Conservation (phyloP, 2,888 invertebrate species). For the Drosophila emarginata region DNA sequence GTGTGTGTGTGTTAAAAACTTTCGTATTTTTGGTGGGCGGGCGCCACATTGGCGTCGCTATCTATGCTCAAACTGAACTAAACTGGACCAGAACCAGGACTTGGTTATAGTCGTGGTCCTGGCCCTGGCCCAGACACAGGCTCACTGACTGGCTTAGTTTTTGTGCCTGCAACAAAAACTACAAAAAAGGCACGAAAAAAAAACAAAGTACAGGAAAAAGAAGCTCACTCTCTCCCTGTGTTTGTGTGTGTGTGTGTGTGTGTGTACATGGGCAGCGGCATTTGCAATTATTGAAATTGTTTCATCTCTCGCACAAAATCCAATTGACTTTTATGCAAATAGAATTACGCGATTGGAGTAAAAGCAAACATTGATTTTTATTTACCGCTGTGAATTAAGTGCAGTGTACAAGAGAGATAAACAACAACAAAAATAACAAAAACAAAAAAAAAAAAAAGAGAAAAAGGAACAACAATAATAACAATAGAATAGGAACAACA, state of each 20-base stretch:
- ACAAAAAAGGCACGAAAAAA: background rate
- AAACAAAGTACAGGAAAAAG: background rate
- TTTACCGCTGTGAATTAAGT: conserved; percentile 70
- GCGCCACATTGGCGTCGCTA: conserved; percentile 63
- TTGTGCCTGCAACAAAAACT: background rate
- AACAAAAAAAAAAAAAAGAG: background rate
- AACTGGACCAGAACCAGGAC: conserved; percentile 13
- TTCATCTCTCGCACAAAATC: conserved; percentile 56
- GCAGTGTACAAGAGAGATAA: conserved; percentile 33
- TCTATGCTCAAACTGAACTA: conserved; percentile 12
- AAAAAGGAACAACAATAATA: too few relatives aligned
- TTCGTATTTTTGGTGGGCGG: conserved; percentile 61
- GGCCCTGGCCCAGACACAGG: background rate
- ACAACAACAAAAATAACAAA: conserved; percentile 10
- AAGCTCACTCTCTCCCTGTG: background rate
- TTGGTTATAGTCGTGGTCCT: conserved; percentile 11
- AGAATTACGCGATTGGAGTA: conserved; percentile 66
- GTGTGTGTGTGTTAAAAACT: conserved; percentile 43
- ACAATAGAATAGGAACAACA: too few relatives aligned
- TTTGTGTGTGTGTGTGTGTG: conserved; percentile 5
- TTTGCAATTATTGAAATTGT: conserved; percentile 63
- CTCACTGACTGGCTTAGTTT: conserved; percentile 18
- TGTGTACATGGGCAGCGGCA: conserved; percentile 33
- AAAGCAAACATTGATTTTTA: conserved; percentile 69
- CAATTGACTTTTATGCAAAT: conserved; percentile 76